Evolutionary conservation across 2,888 invertebrate species (phyloP), one percentile per base, ranked within the genome.

Genomic region (Hetaerina titia): DNA sequence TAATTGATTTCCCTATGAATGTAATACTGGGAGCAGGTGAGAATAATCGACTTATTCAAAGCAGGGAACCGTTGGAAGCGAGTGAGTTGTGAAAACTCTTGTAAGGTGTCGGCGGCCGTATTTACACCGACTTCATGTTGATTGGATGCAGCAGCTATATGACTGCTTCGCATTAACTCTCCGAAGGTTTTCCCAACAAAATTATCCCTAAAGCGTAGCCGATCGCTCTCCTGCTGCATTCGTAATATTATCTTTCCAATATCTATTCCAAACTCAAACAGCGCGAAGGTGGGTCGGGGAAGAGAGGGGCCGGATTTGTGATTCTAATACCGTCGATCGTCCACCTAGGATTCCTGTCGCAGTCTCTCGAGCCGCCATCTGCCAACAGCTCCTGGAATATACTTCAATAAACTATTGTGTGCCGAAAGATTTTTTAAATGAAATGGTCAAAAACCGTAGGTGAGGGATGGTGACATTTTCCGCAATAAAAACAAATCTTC

Each of bases 281-380:
- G 31, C 11, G 81, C 81, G 81, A 31, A 81, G 81, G 15, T 81
- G 81, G 81, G 25, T 5, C n/a, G 25, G 9, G 81, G 31, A n/a
- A 15, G 25, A 31, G 81, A 13, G 31, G 31, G 81, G 25, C 31
- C 31, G 81, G 81, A 81, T 81, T 81, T 81, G 81, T 31, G 81
- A 81, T 81, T 81, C 81, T 81, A 81, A 81, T 81, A 13, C 81
- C 81, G 81, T 81, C 81, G 31, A 81, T 81, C 81, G 81, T 81
- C 81, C 81, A 31, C 25, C 81, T 31, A 81, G 81, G 11, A 81
- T 81, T 81, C 81, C 31, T 11, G 81, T 31, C 81, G 81, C 11
- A 8, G 74, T 81, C 13, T 81, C 81, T 31, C 25, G 25, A n/a
- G 13, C 5, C 13, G 11, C 13, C 60, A 15, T 31, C 22, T 31